Conservation (phyloP, 2,888 invertebrate genomes). For the Autographa pulchrina region DNA sequence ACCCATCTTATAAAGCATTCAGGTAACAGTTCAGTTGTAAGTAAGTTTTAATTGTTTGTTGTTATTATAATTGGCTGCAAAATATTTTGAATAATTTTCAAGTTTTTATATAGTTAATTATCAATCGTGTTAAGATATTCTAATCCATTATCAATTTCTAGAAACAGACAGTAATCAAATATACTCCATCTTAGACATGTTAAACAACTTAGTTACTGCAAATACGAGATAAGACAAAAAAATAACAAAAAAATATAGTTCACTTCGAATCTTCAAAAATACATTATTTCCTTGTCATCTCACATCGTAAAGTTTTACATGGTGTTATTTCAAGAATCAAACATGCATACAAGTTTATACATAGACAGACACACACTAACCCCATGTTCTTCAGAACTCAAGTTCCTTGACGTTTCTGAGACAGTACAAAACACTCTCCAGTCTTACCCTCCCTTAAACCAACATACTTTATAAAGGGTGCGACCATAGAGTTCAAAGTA, state of each 20-base stretch:
- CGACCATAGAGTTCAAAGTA: not conserved
- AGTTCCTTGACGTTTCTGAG: not conserved
- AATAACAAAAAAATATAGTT: too few species aligned
- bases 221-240: too few species aligned
- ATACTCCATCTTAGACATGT: too few species aligned
- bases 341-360: not conserved
- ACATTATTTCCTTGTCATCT: too few species aligned
- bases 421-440: slow-evolving; percentile 16
- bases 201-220: too few species aligned
- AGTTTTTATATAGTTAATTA: too few species aligned
- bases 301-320: too few species aligned
- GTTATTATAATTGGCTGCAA: not conserved
- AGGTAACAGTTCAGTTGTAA: not conserved
- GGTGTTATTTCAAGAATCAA: not conserved
- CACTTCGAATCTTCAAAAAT: too few species aligned
- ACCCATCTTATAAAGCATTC: slow-evolving; percentile 14
- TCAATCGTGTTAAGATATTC: too few species aligned
- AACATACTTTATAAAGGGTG: slow-evolving; percentile 37
- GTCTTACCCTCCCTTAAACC: slow-evolving; percentile 20
- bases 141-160: too few species aligned
- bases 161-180: too few species aligned
- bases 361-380: not conserved
- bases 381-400: not conserved
- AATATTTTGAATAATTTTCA: not conserved
- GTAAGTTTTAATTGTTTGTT: not conserved